Evolutionary conservation across 2,797 vertebrate genomes (phyloP), one percentile per base, ranked within the genome.

Genomic region (Syngnathus rostellatus): DNA sequence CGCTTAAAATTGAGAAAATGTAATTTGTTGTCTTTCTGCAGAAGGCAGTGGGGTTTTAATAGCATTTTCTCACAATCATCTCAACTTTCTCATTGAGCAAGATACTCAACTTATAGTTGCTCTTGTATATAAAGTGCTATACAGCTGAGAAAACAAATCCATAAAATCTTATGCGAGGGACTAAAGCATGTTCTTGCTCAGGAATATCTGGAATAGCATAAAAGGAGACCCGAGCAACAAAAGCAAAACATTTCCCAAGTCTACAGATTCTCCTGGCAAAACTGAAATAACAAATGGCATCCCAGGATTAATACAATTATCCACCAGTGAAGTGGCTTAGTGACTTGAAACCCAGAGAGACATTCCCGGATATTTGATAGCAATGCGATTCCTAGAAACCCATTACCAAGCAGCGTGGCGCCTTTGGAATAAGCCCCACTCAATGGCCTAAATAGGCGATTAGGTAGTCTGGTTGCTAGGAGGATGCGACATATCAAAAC

Each of bases 391-490:
- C 79, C 68, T 66, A 64, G 68, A 37, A 79, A 66, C 64, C 46
- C 65, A 73, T 78, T 72, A 78, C 63, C 69, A 73, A 80, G 63
- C 66, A 72, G 74, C 71, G 69, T 69, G 54, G 67, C 66, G 66
- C 46, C 69, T 75, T 31, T 59, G 65, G 65, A 77, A 74, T 68
- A 72, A 79, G 67, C 53, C 58, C 65, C 69, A 64, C 73, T 68
- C 70, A 63, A 73, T 74, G 67, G 65, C 64, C 77, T 70, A 82
- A 77, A 80, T 83, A 81, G 69, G 73, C 69, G 65, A 81, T 80
- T 80, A 66, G 69, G 64, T 69, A 66, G 72, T 64, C 59, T 25
- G 43, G 88, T 87, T 90, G 85, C 88, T 85, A 65, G 78, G 88
- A 79, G 83, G 86, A 82, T 78, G 72, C 53, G 40, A 72, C 71